Evolutionary conservation across 1,140 invertebrate genomes (phyloP).

Genomic region (Cecropterus lyciades): DNA sequence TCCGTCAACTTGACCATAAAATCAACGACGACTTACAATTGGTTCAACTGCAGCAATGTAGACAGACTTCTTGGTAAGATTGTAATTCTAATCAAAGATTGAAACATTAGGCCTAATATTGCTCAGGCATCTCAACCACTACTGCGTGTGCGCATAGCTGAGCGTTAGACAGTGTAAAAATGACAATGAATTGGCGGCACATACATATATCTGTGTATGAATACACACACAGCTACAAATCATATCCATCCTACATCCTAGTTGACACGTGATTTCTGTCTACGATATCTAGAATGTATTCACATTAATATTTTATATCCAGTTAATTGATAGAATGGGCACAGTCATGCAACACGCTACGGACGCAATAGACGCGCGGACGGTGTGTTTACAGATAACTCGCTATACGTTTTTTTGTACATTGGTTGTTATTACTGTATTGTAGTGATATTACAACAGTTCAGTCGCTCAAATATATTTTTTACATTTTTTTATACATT

Average conservation of each 20-base stretch:
- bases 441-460: too few relatives aligned
- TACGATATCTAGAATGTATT: slow-evolving; percentile 14
- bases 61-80: too few relatives aligned
- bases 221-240: neutral
- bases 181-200: neutral
- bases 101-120: too few relatives aligned
- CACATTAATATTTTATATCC: slow-evolving; percentile 20
- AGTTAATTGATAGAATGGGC: slow-evolving; percentile 26
- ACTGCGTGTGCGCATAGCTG: neutral
- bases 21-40: too few relatives aligned
- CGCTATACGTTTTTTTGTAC: slow-evolving; percentile 8
- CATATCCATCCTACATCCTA: neutral
- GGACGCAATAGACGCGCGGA: slow-evolving; percentile 44
- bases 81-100: too few relatives aligned
- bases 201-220: neutral
- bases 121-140: neutral
- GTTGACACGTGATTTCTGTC: neutral
- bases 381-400: slow-evolving; percentile 37
- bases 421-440: too few relatives aligned
- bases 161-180: neutral
- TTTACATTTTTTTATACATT: too few relatives aligned
- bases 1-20: too few relatives aligned
- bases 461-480: too few relatives aligned
- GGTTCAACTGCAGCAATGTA: too few relatives aligned
- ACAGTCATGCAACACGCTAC: slow-evolving; percentile 58